phyloP scores from a whole-genome alignment of 92 coral and sea anemone species.

The Desmophyllum pertusum region DNA sequence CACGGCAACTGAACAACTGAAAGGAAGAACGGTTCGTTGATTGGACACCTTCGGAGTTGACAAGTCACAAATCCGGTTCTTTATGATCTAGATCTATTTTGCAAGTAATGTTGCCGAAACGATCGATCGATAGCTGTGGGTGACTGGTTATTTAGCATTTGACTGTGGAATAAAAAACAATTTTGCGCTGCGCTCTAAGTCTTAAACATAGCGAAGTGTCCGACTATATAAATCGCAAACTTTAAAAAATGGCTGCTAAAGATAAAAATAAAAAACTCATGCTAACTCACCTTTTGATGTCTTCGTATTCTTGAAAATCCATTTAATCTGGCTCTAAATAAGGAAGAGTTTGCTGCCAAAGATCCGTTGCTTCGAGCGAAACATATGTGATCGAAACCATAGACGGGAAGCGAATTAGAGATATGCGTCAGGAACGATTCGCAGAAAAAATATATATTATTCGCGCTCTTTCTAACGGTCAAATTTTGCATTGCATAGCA shows the following conservation, averaged over 20 bases:
- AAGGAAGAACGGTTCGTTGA: too few relatives aligned
- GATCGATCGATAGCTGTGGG: too few relatives aligned
- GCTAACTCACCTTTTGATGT: background rate
- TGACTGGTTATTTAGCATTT: too few relatives aligned
- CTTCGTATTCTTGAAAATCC: constrained; percentile 8
- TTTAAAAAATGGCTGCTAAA: background rate
- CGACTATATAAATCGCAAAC: too few relatives aligned
- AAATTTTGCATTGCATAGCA: background rate
- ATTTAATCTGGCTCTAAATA: background rate
- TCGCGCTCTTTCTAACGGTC: background rate
- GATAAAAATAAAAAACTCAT: background rate
- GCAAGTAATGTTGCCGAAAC: too few relatives aligned
- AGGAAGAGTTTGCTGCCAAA: background rate
- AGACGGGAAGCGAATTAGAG: background rate
- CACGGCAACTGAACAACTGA: too few relatives aligned
- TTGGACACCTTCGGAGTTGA: too few relatives aligned
- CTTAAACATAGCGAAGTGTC: too few relatives aligned
- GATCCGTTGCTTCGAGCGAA: background rate
- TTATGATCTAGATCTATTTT: too few relatives aligned
- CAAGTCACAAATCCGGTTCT: too few relatives aligned
- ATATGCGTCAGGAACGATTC: background rate
- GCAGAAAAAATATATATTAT: background rate
- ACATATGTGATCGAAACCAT: background rate
- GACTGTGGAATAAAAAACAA: too few relatives aligned
- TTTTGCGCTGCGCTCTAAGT: too few relatives aligned